Conservation (phyloP, 2,113 vertebrate species). For the Lophura nycthemera region DNA sequence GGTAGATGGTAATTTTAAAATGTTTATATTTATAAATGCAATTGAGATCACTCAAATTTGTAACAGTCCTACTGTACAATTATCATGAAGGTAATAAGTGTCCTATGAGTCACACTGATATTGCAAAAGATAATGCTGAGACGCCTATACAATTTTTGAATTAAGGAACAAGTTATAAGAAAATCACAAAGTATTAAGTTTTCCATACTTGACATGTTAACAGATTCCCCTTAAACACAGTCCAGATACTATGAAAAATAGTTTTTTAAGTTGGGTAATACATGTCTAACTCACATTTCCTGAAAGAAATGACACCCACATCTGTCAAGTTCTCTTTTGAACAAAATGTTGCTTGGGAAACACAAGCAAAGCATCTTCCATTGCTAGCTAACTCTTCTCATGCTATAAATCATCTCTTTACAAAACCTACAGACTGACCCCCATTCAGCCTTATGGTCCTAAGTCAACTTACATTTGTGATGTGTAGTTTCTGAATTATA, state of each 20-base stretch:
- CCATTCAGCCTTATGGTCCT: background rate
- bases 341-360: background rate
- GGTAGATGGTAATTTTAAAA: background rate
- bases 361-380: background rate
- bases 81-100: background rate
- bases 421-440: background rate
- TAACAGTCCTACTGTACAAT: background rate
- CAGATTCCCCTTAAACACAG: background rate
- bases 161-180: background rate
- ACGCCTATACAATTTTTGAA: background rate
- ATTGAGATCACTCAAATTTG: background rate
- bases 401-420: background rate
- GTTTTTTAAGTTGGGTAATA: background rate
- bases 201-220: background rate
- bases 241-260: background rate
- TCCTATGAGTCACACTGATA: background rate
- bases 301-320: background rate
- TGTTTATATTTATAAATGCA: background rate
- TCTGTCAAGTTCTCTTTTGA: background rate
- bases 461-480: constrained; percentile 84
- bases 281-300: background rate
- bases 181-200: background rate
- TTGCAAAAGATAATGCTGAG: background rate
- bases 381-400: background rate
- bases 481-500: constrained; percentile 86